Conservation (phyloP, 2,888 invertebrate species). For the Isoperla grammatica region DNA sequence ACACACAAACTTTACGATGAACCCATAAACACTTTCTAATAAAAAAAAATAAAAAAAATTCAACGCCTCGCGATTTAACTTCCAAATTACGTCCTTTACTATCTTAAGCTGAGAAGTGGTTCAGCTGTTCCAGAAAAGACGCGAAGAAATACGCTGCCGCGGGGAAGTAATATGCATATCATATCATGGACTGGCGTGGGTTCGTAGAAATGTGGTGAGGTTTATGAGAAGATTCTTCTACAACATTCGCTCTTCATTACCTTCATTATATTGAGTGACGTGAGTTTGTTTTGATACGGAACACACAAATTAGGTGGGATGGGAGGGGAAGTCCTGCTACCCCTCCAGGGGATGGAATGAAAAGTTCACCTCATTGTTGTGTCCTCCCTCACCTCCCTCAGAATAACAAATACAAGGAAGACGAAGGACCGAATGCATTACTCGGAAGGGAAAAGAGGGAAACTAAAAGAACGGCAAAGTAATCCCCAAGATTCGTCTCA, state of each 20-base stretch:
- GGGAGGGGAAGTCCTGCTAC: not conserved
- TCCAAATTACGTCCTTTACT: too few species aligned
- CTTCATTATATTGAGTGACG: conserved; percentile 19
- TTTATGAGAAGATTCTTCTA: conserved; percentile 2
- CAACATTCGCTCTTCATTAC: conserved; percentile 21
- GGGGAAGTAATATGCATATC: too few species aligned
- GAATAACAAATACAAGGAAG: not conserved
- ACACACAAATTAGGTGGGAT: conserved; percentile 26
- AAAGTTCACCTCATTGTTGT: conserved; percentile 18
- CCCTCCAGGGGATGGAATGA: not conserved
- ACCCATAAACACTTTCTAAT: too few species aligned
- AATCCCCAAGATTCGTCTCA: too few species aligned
- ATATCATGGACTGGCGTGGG: too few species aligned
- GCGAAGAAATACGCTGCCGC: too few species aligned
- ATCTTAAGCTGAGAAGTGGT: too few species aligned
- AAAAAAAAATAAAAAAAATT: too few species aligned
- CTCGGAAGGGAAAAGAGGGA: not conserved
- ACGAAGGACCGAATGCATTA: not conserved
- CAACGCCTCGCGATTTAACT: too few species aligned
- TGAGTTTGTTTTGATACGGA: conserved; percentile 26
- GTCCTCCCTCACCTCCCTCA: conserved; percentile 5
- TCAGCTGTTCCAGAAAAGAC: too few species aligned
- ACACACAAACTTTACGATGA: too few species aligned
- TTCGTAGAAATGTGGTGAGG: not conserved
- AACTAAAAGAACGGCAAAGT: not conserved